A percentile compares a stretch with the other conserved stretches of the same genome.
phyloP scores from a whole-genome alignment of 2,797 vertebrate genomes.

The Synaphobranchus kaupii region DNA sequence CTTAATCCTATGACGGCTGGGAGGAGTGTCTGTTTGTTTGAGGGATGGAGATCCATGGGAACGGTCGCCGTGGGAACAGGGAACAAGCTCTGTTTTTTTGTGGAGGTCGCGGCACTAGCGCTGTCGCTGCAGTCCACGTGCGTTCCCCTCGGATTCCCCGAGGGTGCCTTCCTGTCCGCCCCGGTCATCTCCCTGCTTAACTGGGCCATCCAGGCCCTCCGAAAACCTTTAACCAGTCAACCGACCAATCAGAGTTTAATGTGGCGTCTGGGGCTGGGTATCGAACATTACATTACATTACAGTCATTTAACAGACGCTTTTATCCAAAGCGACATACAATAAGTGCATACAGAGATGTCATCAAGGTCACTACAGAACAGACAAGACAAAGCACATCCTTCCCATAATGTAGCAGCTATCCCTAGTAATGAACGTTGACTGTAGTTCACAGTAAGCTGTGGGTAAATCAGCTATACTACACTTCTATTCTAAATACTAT shows the following conservation, averaged over 20 bases:
- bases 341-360: too few relatives aligned
- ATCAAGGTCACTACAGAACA: too few relatives aligned
- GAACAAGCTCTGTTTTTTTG: slow-evolving; percentile 58
- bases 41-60: slow-evolving; percentile 24
- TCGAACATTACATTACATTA: too few relatives aligned
- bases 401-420: too few relatives aligned
- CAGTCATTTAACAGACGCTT: too few relatives aligned
- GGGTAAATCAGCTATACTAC: too few relatives aligned
- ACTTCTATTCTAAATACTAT: too few relatives aligned
- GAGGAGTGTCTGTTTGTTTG: slow-evolving; percentile 3
- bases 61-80: slow-evolving; percentile 39
- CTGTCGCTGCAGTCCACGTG: neutral
- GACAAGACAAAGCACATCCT: too few relatives aligned
- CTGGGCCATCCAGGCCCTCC: neutral
- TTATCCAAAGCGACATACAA: too few relatives aligned
- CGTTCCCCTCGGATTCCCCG: slow-evolving; percentile 59
- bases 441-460: too few relatives aligned
- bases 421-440: too few relatives aligned
- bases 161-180: slow-evolving; percentile 49
- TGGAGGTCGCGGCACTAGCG: slow-evolving; percentile 33
- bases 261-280: neutral
- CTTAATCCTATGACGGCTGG: neutral
- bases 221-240: neutral
- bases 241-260: neutral
- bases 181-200: neutral